Evolutionary conservation across 2,888 invertebrate genomes (phyloP), one percentile per base, ranked within the genome.

Genomic region (Salticus scenicus): DNA sequence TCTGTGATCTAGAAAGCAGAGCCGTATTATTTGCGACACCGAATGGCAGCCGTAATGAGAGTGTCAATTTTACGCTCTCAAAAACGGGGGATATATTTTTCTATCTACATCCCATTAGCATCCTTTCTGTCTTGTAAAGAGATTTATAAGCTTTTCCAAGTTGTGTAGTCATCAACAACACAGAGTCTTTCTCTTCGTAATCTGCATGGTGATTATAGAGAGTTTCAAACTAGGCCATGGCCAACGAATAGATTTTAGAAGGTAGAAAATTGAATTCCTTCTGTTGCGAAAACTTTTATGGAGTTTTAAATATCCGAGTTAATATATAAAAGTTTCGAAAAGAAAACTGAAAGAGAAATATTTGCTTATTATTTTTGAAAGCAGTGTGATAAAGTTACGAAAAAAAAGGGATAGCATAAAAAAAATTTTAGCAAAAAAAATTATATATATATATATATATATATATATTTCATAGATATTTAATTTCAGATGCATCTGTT

Each of bases 141-240:
- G 57, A 57, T 57, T 57, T 57, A 57, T 57, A 57, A 57, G 57
- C 20, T 2, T 24, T 24, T n/a, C 2, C 17, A 20, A 24, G 24
- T 4, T 5, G 57, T 57, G 57, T 24, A 24, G 24, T 57, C 57
- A 24, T 24, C 57, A 24, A 24, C 7, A 12, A 17, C 42, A 57
- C 4, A 24, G 24, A 5, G 2, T 20, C 57, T 57, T n/a, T 4
- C 17, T 57, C 24, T 57, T 24, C 57, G 24, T 57, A 57, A 57
- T 57, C 57, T 57, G 5, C 1, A 5, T 24, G 24, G 24, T 24
- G 20, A 20, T 57, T 8, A 1, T 24, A 17, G 14, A n/a, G n/a
- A 24, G 24, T 57, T n/a, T 5, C 24, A 57, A 57, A 57, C 24
- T 57, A 57, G 57, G 57, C 57, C 57, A 57, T 57, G 57, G 57